phyloP scores from a whole-genome alignment of 2,888 invertebrate species.

The Apomyelois bistriatella region DNA sequence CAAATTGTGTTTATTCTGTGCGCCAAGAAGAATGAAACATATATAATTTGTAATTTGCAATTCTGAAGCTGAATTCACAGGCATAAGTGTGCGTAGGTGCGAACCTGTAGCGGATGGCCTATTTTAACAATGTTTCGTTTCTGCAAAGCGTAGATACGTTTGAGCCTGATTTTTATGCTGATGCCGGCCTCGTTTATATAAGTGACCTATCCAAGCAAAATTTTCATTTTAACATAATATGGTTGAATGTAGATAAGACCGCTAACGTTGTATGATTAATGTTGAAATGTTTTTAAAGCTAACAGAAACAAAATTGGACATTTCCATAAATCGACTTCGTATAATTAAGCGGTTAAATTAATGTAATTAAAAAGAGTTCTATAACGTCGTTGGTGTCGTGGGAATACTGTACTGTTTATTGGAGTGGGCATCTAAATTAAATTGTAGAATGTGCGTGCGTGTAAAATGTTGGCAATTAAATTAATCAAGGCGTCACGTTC shows the following conservation, averaged over 20 bases:
- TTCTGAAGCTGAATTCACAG: no score
- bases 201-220: conserved; percentile 1
- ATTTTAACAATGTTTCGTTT: background rate
- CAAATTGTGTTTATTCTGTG: no score
- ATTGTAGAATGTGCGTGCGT: conserved; percentile 24
- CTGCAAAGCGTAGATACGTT: background rate
- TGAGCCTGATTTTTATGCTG: background rate
- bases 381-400: conserved; percentile 1
- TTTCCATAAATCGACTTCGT: background rate
- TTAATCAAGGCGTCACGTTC: conserved; percentile 38
- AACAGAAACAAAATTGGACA: conserved; percentile 2
- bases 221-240: background rate
- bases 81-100: no score
- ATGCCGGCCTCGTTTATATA: background rate
- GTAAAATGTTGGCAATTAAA: conserved; percentile 33
- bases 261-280: background rate
- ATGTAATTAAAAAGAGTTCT: conserved; percentile 5
- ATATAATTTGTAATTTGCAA: no score
- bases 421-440: conserved; percentile 6
- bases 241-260: background rate
- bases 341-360: no score
- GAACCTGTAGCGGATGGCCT: no score
- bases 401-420: background rate
- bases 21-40: no score
- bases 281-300: conserved; percentile 5